These are phyloP conservation scores for Tribolium freemani DNA, from an alignment of 2,888 invertebrate species.

Conservation along the genomic window DNA sequence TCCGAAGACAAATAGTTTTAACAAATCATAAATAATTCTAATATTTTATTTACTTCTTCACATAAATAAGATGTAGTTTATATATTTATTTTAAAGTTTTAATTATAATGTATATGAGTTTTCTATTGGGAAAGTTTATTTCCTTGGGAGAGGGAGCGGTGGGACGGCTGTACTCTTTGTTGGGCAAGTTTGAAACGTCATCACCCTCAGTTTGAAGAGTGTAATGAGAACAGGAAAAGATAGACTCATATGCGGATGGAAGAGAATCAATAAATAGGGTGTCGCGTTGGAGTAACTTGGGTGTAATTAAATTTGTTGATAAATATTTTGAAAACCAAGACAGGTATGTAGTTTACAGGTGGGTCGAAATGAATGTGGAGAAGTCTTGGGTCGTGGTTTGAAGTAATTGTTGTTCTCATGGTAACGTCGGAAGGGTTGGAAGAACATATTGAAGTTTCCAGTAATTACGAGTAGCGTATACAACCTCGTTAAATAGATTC, in stretches of 20 bases:
- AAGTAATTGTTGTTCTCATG: slow-evolving; percentile 22
- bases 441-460: slow-evolving; percentile 32
- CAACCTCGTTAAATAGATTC: slow-evolving; percentile 40
- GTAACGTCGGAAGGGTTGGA: slow-evolving; percentile 34
- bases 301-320: background rate
- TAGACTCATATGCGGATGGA: slow-evolving; percentile 13
- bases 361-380: background rate
- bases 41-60: no score
- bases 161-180: background rate
- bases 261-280: slow-evolving; percentile 18
- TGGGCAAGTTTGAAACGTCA: background rate
- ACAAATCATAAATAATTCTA: no score
- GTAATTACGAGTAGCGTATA: slow-evolving; percentile 32
- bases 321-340: background rate
- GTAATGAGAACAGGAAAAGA: slow-evolving; percentile 33
- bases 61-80: no score
- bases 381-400: slow-evolving; percentile 15
- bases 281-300: background rate
- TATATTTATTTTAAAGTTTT: no score
- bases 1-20: no score
- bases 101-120: no score
- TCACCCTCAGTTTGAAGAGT: background rate
- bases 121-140: background rate
- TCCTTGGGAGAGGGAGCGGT: background rate
- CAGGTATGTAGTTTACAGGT: background rate